Conservation (phyloP, 2,113 vertebrate species). For the Calyptommatus sinebrachiatus region DNA sequence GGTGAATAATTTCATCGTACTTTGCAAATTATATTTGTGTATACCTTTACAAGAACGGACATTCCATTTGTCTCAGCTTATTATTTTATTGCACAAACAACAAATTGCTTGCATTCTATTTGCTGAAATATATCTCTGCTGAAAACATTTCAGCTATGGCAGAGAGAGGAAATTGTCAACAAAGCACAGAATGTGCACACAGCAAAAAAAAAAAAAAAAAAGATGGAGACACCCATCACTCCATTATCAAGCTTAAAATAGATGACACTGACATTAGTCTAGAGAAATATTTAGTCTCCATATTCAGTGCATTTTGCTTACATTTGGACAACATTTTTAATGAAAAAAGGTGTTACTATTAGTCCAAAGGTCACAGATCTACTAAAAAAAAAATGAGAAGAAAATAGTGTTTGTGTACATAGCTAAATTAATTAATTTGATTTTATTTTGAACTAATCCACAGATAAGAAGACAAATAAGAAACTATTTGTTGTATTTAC, state of each 20-base stretch:
- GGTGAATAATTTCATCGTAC: conserved; percentile 6
- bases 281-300: not conserved
- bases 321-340: not conserved
- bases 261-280: not conserved
- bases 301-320: not conserved
- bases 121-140: conserved; percentile 36
- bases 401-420: not conserved
- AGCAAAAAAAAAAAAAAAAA: not conserved
- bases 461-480: not conserved
- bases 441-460: not conserved
- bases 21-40: conserved; percentile 16
- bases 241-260: not conserved
- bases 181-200: not conserved
- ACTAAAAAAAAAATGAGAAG: not conserved
- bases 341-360: not conserved
- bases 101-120: conserved; percentile 9
- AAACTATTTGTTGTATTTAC: not conserved
- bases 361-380: not conserved
- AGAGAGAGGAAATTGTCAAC: not conserved
- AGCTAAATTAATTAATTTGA: not conserved
- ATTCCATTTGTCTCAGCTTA: conserved; percentile 2
- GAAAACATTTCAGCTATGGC: not conserved
- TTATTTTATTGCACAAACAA: not conserved
- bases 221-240: not conserved
- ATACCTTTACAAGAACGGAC: conserved; percentile 7